phyloP scores from a whole-genome alignment of 2,797 vertebrate genomes.

The Pseudocheirus occidentalis region DNA sequence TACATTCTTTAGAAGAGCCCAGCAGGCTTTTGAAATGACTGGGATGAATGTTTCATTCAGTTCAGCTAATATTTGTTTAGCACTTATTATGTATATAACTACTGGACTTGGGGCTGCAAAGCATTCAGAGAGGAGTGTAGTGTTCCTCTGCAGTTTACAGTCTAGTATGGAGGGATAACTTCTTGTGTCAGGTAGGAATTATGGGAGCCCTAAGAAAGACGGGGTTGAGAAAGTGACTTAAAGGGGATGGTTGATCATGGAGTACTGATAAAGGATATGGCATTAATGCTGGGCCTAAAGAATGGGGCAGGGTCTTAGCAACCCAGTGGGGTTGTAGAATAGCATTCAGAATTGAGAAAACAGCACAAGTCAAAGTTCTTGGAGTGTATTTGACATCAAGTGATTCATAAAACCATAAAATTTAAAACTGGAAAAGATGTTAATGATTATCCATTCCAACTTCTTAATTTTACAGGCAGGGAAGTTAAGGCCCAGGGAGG shows the following conservation, averaged over 20 bases:
- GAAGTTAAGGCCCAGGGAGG: not conserved
- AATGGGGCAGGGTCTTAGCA: not conserved
- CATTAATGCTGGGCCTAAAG: not conserved
- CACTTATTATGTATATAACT: not conserved
- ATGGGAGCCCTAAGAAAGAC: not conserved
- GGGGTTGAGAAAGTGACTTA: not conserved
- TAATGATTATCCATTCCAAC: not conserved
- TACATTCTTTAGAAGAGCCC: not conserved
- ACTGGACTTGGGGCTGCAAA: not conserved
- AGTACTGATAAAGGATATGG: not conserved
- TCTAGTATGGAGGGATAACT: not conserved
- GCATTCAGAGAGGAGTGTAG: not conserved
- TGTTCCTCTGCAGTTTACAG: not conserved
- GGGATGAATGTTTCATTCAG: constrained; percentile 48
- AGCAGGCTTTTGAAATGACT: not conserved
- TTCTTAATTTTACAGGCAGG: not conserved
- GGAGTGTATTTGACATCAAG: not conserved
- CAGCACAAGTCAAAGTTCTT: not conserved
- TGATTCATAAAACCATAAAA: not conserved
- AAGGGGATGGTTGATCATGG: not conserved
- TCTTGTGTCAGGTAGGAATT: too few relatives aligned
- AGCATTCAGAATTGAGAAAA: not conserved
- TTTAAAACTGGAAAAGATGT: not conserved
- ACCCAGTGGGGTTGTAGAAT: not conserved
- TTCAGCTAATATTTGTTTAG: constrained; percentile 42